phyloP scores from a whole-genome alignment of 2,888 invertebrate genomes.

The Sinotaia quadrata region DNA sequence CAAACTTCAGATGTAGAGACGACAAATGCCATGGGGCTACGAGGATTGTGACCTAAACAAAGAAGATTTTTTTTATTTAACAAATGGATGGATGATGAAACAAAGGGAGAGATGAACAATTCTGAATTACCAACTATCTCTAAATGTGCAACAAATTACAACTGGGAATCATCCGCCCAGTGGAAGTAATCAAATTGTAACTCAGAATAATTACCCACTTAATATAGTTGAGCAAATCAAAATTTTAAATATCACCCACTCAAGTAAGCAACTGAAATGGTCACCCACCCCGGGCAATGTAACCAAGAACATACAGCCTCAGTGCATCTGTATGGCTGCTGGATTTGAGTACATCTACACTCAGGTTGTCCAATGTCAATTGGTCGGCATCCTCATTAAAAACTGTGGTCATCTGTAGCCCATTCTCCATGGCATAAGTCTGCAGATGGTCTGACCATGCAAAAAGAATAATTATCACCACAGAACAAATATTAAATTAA shows the following conservation, averaged over 20 bases:
- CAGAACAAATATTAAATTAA: too few relatives aligned
- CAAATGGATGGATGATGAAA: too few relatives aligned
- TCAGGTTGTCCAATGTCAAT: constrained; percentile 51
- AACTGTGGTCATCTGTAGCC: constrained; percentile 23
- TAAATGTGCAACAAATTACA: too few relatives aligned
- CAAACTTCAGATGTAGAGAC: constrained; percentile 52
- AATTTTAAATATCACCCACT: too few relatives aligned
- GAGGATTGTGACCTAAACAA: constrained; percentile 30
- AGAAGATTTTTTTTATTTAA: too few relatives aligned
- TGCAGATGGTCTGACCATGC: constrained; percentile 29
- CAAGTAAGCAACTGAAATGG: background rate
- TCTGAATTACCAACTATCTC: too few relatives aligned
- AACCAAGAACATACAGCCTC: constrained; percentile 44
- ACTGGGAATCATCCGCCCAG: too few relatives aligned
- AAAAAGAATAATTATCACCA: background rate
- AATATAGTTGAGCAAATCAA: too few relatives aligned
- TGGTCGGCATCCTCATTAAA: constrained; percentile 40
- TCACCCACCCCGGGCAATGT: constrained; percentile 39
- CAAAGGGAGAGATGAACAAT: too few relatives aligned
- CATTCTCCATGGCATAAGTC: constrained; percentile 31
- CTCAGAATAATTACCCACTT: too few relatives aligned
- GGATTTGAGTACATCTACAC: constrained; percentile 43
- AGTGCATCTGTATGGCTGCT: constrained; percentile 32
- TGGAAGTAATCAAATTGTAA: too few relatives aligned
- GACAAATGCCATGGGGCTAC: constrained; percentile 49